Conservation (phyloP, 2,888 invertebrate genomes). For the Ophioninae sp. region DNA sequence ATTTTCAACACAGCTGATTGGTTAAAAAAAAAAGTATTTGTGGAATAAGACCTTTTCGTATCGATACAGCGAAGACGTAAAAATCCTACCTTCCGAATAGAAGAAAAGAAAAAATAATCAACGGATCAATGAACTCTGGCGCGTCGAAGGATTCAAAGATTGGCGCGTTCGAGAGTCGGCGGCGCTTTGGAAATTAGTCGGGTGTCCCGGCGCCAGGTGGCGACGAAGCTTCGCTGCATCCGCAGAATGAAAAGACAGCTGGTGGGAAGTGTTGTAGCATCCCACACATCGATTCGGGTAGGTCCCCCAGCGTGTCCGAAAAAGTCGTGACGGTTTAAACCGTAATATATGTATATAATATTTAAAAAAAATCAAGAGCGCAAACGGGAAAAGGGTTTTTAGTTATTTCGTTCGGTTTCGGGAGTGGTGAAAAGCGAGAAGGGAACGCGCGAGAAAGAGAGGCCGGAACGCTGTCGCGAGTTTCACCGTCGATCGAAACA, state of each 20-base stretch:
- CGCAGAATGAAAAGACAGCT: conserved; percentile 79
- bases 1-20: too few species aligned
- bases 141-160: conserved; percentile 39
- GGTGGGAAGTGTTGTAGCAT: conserved; percentile 77
- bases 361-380: background rate
- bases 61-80: too few species aligned
- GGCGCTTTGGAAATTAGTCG: background rate
- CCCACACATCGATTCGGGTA: conserved; percentile 78
- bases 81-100: too few species aligned
- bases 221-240: conserved; percentile 65
- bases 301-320: conserved; percentile 68
- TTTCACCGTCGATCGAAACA: conserved; percentile 18
- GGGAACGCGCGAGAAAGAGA: conserved; percentile 16
- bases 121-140: background rate
- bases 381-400: background rate
- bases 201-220: conserved; percentile 66
- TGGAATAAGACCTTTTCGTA: too few species aligned
- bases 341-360: background rate
- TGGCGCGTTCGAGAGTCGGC: conserved; percentile 26
- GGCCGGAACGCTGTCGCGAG: conserved; percentile 11
- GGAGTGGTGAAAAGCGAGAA: background rate
- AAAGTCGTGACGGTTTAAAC: background rate
- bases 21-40: too few species aligned
- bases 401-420: conserved; percentile 26
- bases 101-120: conserved; percentile 13